Percentiles rank a stretch among this genome's conserved stretches.
phyloP scores from a whole-genome alignment of 2,888 invertebrate species.

The Rhagonycha lutea region DNA sequence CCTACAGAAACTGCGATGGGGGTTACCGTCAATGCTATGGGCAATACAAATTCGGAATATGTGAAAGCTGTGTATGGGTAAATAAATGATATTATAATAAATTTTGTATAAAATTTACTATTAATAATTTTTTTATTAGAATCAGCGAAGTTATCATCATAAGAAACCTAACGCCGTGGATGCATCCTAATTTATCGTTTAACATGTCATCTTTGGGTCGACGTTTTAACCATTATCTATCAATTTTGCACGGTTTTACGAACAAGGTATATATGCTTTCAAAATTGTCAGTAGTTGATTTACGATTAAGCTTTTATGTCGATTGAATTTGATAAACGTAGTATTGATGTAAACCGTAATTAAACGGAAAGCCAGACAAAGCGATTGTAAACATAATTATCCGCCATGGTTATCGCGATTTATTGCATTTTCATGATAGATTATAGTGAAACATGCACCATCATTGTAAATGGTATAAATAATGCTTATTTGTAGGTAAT shows the following conservation, averaged over 20 bases:
- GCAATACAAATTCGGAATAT: slow-evolving; percentile 51
- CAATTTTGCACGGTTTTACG: slow-evolving; percentile 59
- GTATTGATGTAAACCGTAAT: slow-evolving; percentile 27
- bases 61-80: slow-evolving; percentile 52
- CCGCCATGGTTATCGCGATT: slow-evolving; percentile 16
- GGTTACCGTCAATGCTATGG: slow-evolving; percentile 50
- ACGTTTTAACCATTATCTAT: slow-evolving; percentile 52
- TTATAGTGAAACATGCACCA: slow-evolving; percentile 11
- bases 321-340: slow-evolving; percentile 23
- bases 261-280: slow-evolving; percentile 47
- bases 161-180: slow-evolving; percentile 52
- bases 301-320: slow-evolving; percentile 19
- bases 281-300: slow-evolving; percentile 22
- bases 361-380: slow-evolving; percentile 29
- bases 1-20: slow-evolving; percentile 64
- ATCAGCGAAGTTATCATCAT: slow-evolving; percentile 20
- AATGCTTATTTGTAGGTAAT: slow-evolving; percentile 29
- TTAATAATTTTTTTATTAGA: slow-evolving; percentile 6
- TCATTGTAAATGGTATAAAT: background rate
- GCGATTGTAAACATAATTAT: slow-evolving; percentile 28
- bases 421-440: slow-evolving; percentile 18
- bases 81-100: slow-evolving; percentile 11
- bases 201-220: slow-evolving; percentile 50
- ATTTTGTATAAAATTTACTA: background rate
- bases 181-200: slow-evolving; percentile 56